phyloP scores from a whole-genome alignment of 2,888 invertebrate genomes.

The Drosophila picticornis region DNA sequence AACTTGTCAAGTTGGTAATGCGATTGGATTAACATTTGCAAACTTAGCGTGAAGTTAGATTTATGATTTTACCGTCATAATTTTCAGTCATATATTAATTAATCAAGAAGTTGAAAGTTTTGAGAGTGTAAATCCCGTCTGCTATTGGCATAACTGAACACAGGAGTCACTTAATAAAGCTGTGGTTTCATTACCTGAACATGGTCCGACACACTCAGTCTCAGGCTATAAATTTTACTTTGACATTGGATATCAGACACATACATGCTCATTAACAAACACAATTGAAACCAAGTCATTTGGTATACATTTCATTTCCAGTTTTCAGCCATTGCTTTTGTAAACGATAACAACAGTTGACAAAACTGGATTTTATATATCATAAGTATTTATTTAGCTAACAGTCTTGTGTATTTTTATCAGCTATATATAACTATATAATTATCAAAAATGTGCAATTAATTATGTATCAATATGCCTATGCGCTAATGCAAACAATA shows the following conservation, averaged over 20 bases:
- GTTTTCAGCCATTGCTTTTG: background rate
- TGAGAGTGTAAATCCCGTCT: background rate
- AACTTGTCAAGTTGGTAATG: background rate
- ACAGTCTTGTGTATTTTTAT: constrained; percentile 1
- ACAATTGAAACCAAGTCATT: background rate
- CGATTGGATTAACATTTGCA: background rate
- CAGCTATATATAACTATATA: background rate
- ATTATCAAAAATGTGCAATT: constrained; percentile 6
- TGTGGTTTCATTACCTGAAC: background rate
- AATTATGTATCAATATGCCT: constrained; percentile 3
- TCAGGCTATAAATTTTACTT: background rate
- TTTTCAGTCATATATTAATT: background rate
- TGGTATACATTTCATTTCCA: background rate
- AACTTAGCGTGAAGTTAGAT: background rate
- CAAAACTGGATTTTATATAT: background rate
- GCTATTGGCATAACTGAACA: background rate
- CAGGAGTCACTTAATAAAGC: background rate
- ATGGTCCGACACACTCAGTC: background rate
- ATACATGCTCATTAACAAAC: constrained; percentile 1
- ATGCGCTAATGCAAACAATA: constrained; percentile 12
- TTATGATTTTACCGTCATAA: background rate
- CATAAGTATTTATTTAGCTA: constrained; percentile 1
- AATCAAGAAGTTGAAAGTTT: background rate
- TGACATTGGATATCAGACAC: background rate
- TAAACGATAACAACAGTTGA: background rate